These are phyloP conservation scores for Brachymystax lenok DNA, from an alignment of 2,797 vertebrate genomes.

Conservation along the genomic window DNA sequence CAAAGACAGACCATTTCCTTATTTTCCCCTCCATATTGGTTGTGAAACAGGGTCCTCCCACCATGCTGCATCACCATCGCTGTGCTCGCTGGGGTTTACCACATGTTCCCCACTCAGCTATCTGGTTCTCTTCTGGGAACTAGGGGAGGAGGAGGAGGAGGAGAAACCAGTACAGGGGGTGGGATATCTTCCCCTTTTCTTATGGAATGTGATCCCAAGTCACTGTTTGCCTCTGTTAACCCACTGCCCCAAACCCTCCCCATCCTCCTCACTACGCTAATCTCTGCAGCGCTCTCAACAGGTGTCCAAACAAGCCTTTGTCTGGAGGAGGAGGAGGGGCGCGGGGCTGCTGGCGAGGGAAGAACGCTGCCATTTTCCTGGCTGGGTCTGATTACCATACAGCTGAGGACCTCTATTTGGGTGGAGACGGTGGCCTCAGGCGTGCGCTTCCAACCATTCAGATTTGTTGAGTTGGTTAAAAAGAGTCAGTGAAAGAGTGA, in stretches of 20 bases:
- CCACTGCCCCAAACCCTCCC: conserved; percentile 47
- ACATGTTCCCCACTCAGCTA: conserved; percentile 48
- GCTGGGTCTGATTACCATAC: conserved; percentile 87
- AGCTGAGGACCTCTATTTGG: conserved; percentile 82
- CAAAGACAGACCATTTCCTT: conserved; percentile 31
- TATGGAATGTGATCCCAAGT: conserved; percentile 82
- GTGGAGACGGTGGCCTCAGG: conserved; percentile 65
- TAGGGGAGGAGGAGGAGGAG: conserved; percentile 29
- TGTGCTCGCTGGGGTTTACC: conserved; percentile 49
- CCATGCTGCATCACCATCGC: conserved; percentile 35
- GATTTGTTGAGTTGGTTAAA: conserved; percentile 76
- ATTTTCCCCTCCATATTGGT: conserved; percentile 45
- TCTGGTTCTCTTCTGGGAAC: conserved; percentile 55
- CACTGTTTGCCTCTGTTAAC: conserved; percentile 82
- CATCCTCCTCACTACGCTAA: conserved; percentile 66
- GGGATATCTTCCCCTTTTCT: conserved; percentile 64
- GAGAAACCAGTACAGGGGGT: neutral
- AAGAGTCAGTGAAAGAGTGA: conserved; percentile 61
- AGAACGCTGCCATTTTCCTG: conserved; percentile 83
- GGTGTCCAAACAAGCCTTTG: conserved; percentile 92
- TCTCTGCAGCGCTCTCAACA: conserved; percentile 84
- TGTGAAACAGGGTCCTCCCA: conserved; percentile 45
- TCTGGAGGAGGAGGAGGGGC: conserved; percentile 70
- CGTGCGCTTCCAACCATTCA: conserved; percentile 72
- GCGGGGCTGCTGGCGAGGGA: conserved; percentile 63